phyloP scores from a whole-genome alignment of 2,888 invertebrate genomes.

The Tuta absoluta region DNA sequence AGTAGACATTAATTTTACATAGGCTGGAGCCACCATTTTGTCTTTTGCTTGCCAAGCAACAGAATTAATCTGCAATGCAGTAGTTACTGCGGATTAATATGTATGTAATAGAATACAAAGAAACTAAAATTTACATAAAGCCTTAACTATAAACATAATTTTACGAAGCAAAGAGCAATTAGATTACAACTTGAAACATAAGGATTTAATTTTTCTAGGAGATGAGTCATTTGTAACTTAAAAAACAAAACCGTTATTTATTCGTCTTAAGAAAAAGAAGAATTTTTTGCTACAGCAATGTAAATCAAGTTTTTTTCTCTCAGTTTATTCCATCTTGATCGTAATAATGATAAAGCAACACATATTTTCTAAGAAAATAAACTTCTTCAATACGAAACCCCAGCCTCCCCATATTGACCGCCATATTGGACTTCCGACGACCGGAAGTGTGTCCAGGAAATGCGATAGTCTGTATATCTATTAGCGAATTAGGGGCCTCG shows the following conservation, averaged over 20 bases:
- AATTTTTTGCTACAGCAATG: too few relatives aligned
- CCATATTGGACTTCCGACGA: slow-evolving; percentile 60
- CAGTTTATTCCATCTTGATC: too few relatives aligned
- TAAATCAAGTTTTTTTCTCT: too few relatives aligned
- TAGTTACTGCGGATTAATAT: neutral
- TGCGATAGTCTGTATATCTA: slow-evolving; percentile 73
- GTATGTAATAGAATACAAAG: too few relatives aligned
- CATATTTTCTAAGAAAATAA: neutral
- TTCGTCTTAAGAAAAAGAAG: too few relatives aligned
- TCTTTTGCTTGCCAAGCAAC: slow-evolving; percentile 3
- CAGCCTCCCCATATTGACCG: slow-evolving; percentile 30
- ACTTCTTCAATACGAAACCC: neutral
- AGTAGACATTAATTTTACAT: slow-evolving; percentile 1
- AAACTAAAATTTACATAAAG: too few relatives aligned
- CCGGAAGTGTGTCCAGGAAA: slow-evolving; percentile 71
- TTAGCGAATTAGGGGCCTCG: slow-evolving; percentile 75
- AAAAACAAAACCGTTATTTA: too few relatives aligned
- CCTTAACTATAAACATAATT: too few relatives aligned
- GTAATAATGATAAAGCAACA: neutral
- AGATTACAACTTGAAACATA: too few relatives aligned
- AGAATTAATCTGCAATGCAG: neutral
- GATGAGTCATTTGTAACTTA: too few relatives aligned
- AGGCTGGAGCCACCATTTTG: neutral
- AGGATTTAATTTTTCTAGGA: too few relatives aligned
- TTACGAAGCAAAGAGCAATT: too few relatives aligned